Base-by-base conservation (phyloP, 2,888 invertebrate species). In the Drosophila merina region DNA sequence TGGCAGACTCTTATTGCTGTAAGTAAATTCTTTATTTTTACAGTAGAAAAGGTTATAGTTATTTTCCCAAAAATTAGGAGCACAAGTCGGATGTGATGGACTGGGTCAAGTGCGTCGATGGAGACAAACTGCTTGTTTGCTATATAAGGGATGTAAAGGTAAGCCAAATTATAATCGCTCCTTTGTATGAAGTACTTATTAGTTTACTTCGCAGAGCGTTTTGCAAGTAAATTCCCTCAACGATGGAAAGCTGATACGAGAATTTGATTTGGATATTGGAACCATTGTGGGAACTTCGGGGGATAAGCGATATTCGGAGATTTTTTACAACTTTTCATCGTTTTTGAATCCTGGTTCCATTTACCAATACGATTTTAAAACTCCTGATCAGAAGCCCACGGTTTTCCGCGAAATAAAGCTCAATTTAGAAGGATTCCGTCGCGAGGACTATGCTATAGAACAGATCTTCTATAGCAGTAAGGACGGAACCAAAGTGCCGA, bases 111-210 rank as follows among this genome's bases (percentile, higher is more conserved):
- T 95, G 97, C 57, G 97, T 98, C 0, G 94, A 97, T 90, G 92
- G 94, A n/a, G 94, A 98, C 90, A 96, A 97, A 91, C 93, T 99
- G 36, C 94, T 98, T 55, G 92, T 97, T 36, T 96, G 96, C 90
- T 99, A 98, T 90, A 94, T 99, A 64, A 94, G 96, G 89, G 98
- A 99, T 93, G 99, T 99, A 7, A 98, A 98, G 94, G 98, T 97
- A 92, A 86, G 20, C 81, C 71, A 38, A 8, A 12, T 4, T 14
- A 3, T 20, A 2, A 1, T 9, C 1, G 7, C 9, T 12, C 6
- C 2, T n/a, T 31, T 28, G 1, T 4, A n/a, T 2, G 0, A 0
- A 6, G 0, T 25, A 7, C 0, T 12, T 12, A 10, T 3, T 30
- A 20, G 7, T 26, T 14, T 0, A 2, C 10, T 48, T 69, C 90